Evolutionary conservation across 2,113 vertebrate species (phyloP), one percentile per base, ranked within the genome.

Genomic region (Speoplatyrhinus poulsoni): DNA sequence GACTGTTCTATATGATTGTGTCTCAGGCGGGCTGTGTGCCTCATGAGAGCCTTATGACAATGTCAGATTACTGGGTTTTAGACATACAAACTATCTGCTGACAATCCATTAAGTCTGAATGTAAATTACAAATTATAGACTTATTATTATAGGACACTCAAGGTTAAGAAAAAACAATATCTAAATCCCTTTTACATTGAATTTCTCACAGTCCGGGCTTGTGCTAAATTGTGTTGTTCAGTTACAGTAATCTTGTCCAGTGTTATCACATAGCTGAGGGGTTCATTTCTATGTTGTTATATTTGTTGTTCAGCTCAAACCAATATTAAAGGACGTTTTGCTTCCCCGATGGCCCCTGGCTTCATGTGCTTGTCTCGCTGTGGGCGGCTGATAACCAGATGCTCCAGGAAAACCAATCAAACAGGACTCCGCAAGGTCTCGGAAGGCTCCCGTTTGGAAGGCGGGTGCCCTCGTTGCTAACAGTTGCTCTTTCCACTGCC

Each of bases 361-460:
- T 2, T 12, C 54, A 55, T 12, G 62, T 62, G 46, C 69, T 76
- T 70, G 65, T 71, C 62, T 62, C 70, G 77, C 76, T 82, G 81
- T 69, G 41, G 77, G 68, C 69, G 59, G 64, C 63, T 60, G 81
- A 88, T 83, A 86, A 85, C 65, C 73, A 68, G 47, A 69, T 41
- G 36, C 36, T 41, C 36, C 36, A 41, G 36, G 36, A 41, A 41
- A 41, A 41, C 36, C 60, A 52, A 72, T 68, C 69, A 74, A 86
- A 83, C 86, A 77, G 77, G 82, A 87, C 36, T 41, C 87, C 82
- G 62, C 26, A 72, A 84, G 83, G 83, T 88, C 79, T 82, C 65
- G 3, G 8, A 11, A 50, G 72, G 52, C 76, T 9, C 12, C 63
- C 47, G 26, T 26, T 73, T 73, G 48, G 49, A 12, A 67, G 58